These are phyloP conservation scores for Chanos chanos DNA, from an alignment of 2,797 vertebrate genomes.

Conservation along the genomic window DNA sequence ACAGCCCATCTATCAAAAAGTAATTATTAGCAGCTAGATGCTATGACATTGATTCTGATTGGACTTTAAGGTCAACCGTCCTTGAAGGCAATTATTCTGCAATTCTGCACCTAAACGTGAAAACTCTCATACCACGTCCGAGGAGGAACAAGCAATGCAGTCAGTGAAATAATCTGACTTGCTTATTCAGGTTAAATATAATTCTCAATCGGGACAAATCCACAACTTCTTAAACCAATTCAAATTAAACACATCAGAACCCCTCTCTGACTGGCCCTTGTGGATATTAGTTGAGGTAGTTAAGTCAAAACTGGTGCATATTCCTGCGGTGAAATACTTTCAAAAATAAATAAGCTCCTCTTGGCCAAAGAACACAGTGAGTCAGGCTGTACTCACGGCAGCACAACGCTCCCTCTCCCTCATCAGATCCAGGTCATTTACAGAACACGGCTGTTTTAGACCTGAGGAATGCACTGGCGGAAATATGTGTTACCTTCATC, in stretches of 20 bases:
- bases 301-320: constrained; percentile 25
- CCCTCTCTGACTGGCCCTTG: constrained; percentile 15
- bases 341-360: constrained; percentile 53
- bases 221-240: too few relatives aligned
- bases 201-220: too few relatives aligned
- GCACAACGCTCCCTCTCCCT: constrained; percentile 42
- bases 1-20: too few relatives aligned
- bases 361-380: constrained; percentile 37
- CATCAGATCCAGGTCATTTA: constrained; percentile 44
- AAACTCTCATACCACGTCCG: too few relatives aligned
- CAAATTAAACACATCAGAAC: neutral
- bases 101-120: too few relatives aligned
- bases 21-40: too few relatives aligned
- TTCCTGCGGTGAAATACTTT: constrained; percentile 44
- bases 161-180: too few relatives aligned
- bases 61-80: too few relatives aligned
- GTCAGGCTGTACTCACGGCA: constrained; percentile 55
- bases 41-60: too few relatives aligned
- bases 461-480: constrained; percentile 52
- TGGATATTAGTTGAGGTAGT: constrained; percentile 33
- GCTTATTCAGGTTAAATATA: too few relatives aligned
- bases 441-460: constrained; percentile 53
- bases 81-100: too few relatives aligned
- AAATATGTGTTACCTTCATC: constrained; percentile 56
- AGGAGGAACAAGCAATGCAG: too few relatives aligned